Percentiles rank a stretch among this genome's conserved stretches.
Conservation (phyloP, 2,888 invertebrate genomes). For the Acanthopleura granulata region DNA sequence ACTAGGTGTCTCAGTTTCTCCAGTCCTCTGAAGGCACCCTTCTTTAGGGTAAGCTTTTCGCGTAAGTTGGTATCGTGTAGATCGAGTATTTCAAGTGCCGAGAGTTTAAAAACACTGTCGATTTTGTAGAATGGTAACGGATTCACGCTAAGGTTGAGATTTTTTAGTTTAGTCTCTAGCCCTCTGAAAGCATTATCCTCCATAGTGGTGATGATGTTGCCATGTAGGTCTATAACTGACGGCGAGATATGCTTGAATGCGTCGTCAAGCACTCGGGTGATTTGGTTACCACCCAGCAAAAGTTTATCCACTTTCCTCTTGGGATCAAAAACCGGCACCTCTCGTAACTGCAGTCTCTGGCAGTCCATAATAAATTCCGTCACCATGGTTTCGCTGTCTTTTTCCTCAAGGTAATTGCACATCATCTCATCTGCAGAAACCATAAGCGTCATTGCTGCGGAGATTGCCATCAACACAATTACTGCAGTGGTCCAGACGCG, state of each 20-base stretch:
- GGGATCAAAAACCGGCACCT: neutral
- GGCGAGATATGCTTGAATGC: neutral
- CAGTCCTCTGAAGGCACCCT: slow-evolving; percentile 13
- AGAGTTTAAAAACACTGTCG: neutral
- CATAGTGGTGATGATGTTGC: neutral
- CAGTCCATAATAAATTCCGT: slow-evolving; percentile 8
- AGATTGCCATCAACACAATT: neutral
- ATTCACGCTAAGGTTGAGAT: neutral
- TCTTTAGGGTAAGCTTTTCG: neutral
- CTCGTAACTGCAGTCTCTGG: neutral
- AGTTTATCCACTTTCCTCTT: neutral
- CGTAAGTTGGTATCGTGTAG: slow-evolving; percentile 1
- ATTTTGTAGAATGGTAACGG: neutral
- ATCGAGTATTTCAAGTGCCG: neutral
- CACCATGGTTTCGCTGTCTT: neutral
- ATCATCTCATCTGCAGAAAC: neutral
- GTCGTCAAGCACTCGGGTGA: neutral
- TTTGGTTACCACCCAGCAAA: neutral
- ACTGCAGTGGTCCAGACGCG: no score
- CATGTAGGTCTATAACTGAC: slow-evolving; percentile 5
- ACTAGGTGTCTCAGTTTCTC: neutral
- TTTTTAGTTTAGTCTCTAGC: neutral
- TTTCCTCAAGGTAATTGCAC: neutral
- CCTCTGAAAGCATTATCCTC: slow-evolving; percentile 14
- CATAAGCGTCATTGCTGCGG: neutral